phyloP scores from a whole-genome alignment of 1,140 invertebrate genomes.

The Plodia interpunctella region DNA sequence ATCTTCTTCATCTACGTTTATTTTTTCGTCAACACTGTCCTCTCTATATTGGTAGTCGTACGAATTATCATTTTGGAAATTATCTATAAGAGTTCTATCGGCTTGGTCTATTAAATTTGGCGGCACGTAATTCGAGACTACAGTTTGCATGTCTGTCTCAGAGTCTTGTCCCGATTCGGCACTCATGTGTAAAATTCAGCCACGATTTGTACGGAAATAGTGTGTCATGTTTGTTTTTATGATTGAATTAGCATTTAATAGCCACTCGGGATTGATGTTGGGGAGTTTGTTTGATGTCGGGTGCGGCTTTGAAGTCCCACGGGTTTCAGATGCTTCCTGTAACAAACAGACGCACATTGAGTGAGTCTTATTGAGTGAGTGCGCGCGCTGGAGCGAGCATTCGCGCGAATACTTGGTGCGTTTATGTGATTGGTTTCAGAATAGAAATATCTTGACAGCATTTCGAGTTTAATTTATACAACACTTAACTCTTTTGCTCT shows the following conservation, averaged over 20 bases:
- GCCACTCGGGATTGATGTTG: constrained; percentile 44
- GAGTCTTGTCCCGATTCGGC: constrained; percentile 36
- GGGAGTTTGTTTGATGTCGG: constrained; percentile 53
- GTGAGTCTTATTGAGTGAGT: constrained; percentile 50
- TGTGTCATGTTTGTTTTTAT: constrained; percentile 71
- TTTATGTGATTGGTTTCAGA: no score
- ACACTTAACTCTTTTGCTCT: no score
- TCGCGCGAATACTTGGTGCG: neutral
- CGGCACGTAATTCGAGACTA: constrained; percentile 49
- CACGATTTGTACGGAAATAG: constrained; percentile 52
- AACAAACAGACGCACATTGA: constrained; percentile 54
- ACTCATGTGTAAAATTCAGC: constrained; percentile 60
- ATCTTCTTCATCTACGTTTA: constrained; percentile 55
- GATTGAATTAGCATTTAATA: constrained; percentile 65
- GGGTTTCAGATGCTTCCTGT: constrained; percentile 52
- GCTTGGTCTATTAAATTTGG: constrained; percentile 46
- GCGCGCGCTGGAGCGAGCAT: constrained; percentile 20
- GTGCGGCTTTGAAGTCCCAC: constrained; percentile 43
- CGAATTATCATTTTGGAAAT: constrained; percentile 14
- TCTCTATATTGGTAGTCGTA: constrained; percentile 40
- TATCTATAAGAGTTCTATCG: constrained; percentile 36
- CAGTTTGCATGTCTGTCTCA: constrained; percentile 55
- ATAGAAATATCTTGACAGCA: no score
- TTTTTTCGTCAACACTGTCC: constrained; percentile 48
- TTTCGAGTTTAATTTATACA: no score